Evolutionary conservation across 1,140 invertebrate genomes (phyloP), one percentile per base, ranked within the genome.

Genomic region (Lucilia cuprina): DNA sequence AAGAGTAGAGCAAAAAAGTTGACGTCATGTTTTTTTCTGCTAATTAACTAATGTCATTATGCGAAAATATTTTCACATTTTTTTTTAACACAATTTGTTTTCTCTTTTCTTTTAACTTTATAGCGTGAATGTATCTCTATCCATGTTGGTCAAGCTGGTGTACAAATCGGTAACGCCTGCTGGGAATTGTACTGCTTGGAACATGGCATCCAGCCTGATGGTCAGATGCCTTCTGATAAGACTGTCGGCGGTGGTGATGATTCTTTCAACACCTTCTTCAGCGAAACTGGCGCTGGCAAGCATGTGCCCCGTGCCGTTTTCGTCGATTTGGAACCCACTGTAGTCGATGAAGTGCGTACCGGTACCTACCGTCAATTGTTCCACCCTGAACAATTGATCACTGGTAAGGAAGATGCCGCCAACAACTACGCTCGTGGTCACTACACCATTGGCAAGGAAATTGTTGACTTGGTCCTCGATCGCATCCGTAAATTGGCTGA

Each of bases 141-240:
- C 85, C 96, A 97, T 91, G 94, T 97, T 87, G 96, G 96, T 74
- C 96, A 98, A 92, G 96, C 96, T 84, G 96, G 96, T 77, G 96
- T 97, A 5, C 97, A 98, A 92, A 97, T 97, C 89, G 97, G 96
- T 85, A 97, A 97, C 90, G 96, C 96, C 82, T 95, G 94, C 89
- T 96, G 95, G 95, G 97, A 98, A 90, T 92, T 98, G 83, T 97
- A 97, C 92, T 97, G 97, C 90, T 91, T 97, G 86, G 97, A 97
- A 91, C 96, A 97, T 92, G 96, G 96, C 35, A 97, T 98, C 89
- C 96, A 97, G 91, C 96, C 96, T 75, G 96, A 97, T 92, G 96
- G 96, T 5, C 93, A 94, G 89, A 96, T 96, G 95, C 94, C 95
- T n/a, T 97, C 94, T 10, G 94, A 95, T 91, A 95, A 94, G 90